Percentiles rank a stretch among this genome's conserved stretches.
phyloP scores from a whole-genome alignment of 64 coral and sea anemone genomes.

The Montipora capricornis region DNA sequence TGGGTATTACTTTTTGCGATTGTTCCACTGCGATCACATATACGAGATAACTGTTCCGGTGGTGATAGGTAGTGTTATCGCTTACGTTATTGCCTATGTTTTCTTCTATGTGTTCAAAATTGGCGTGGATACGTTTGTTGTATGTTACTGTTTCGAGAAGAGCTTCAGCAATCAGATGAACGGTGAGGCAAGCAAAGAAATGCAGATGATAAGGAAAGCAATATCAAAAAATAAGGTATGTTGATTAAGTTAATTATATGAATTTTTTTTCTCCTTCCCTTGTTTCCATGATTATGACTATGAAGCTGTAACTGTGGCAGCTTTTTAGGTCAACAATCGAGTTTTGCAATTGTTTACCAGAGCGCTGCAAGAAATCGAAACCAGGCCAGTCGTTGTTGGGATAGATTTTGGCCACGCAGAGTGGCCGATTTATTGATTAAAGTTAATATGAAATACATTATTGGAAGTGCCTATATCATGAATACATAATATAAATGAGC shows the following conservation, averaged over 20 bases:
- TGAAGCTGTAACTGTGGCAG: too few relatives aligned
- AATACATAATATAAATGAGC: too few relatives aligned
- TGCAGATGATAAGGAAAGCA: constrained; percentile 47
- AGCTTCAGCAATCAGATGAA: constrained; percentile 16
- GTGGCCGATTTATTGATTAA: too few relatives aligned
- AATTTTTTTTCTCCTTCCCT: neutral
- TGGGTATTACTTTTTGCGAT: constrained; percentile 45
- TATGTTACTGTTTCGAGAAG: constrained; percentile 61
- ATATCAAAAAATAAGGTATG: constrained; percentile 58
- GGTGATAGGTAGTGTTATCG: constrained; percentile 43
- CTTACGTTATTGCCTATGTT: constrained; percentile 54
- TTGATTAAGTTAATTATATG: neutral
- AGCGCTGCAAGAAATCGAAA: too few relatives aligned
- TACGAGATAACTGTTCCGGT: constrained; percentile 45
- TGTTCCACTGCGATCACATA: constrained; percentile 60
- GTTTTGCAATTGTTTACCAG: too few relatives aligned
- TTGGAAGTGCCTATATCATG: too few relatives aligned
- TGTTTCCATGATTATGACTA: too few relatives aligned
- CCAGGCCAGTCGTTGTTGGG: too few relatives aligned
- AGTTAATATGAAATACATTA: too few relatives aligned
- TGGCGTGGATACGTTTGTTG: constrained; percentile 50
- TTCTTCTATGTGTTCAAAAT: constrained; percentile 66
- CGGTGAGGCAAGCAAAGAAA: constrained; percentile 22
- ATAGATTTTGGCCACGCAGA: too few relatives aligned
- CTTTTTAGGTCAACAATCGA: too few relatives aligned